These are phyloP conservation scores for Ptychoptera contaminata DNA, from an alignment of 2,888 invertebrate genomes.

Conservation along the genomic window DNA sequence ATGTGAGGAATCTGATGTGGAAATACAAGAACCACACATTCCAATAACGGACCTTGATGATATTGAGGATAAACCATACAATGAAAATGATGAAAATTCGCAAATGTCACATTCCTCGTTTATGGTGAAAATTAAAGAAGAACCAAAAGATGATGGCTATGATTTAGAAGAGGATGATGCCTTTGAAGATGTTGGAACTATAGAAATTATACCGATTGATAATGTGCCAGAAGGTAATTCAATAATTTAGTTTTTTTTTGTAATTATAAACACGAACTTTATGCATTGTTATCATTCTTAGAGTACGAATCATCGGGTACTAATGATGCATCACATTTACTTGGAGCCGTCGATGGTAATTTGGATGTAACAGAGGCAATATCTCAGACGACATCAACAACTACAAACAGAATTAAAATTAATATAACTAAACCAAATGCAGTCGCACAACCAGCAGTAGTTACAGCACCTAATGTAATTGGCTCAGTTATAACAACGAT, in stretches of 20 bases:
- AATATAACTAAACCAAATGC: slow-evolving; percentile 50
- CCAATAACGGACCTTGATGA: slow-evolving; percentile 30
- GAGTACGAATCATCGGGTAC: slow-evolving; percentile 24
- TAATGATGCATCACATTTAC: slow-evolving; percentile 17
- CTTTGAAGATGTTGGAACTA: slow-evolving; percentile 30
- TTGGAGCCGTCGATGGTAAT: slow-evolving; percentile 63
- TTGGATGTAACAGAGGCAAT: slow-evolving; percentile 45
- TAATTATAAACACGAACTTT: not conserved
- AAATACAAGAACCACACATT: slow-evolving; percentile 31
- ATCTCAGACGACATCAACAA: slow-evolving; percentile 31
- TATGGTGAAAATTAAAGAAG: slow-evolving; percentile 49
- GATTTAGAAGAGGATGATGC: slow-evolving; percentile 25
- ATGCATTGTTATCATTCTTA: not conserved
- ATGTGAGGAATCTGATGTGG: slow-evolving; percentile 25
- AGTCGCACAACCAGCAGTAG: slow-evolving; percentile 2
- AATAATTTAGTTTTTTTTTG: slow-evolving; percentile 1
- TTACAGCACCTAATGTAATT: not conserved
- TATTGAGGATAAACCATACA: slow-evolving; percentile 22
- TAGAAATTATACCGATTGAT: slow-evolving; percentile 13
- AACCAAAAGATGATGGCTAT: slow-evolving; percentile 47
- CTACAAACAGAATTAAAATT: slow-evolving; percentile 53
- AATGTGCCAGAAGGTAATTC: not conserved
- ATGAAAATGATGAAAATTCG: slow-evolving; percentile 12
- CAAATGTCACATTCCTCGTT: slow-evolving; percentile 17
- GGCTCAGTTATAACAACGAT: too few species aligned